Percentiles rank a stretch among this genome's conserved stretches.
phyloP scores from a whole-genome alignment of 1,140 invertebrate genomes.

The Apocrypta bakeri region DNA sequence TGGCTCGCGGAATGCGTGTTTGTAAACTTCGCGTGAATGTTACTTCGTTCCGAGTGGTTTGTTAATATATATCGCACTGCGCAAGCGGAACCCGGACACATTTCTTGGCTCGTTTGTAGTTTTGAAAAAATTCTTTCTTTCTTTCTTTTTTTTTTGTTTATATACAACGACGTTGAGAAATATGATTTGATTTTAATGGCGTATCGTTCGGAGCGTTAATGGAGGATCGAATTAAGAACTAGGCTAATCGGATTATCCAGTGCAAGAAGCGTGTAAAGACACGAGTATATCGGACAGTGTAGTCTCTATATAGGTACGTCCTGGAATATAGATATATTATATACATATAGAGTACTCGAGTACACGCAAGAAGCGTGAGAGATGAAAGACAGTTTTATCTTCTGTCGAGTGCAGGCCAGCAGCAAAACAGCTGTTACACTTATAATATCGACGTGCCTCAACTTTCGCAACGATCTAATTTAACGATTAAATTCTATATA shows the following conservation, averaged over 20 bases:
- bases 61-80: background rate
- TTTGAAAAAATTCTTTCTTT: no score
- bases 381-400: constrained; percentile 38
- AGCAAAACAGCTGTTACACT: constrained; percentile 18
- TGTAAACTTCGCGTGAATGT: background rate
- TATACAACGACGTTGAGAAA: no score
- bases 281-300: background rate
- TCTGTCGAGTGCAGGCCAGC: background rate
- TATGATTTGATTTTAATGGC: background rate
- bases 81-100: background rate
- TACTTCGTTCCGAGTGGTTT: background rate
- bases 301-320: background rate
- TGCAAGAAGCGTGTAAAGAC: background rate
- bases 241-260: background rate
- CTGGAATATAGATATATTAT: no score
- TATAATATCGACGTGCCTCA: background rate
- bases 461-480: constrained; percentile 23
- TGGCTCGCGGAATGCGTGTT: background rate
- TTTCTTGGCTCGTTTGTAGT: no score
- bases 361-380: background rate
- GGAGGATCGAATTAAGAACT: constrained; percentile 7
- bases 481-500: background rate
- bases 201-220: background rate
- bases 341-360: no score
- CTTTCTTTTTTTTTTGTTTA: no score